Conservation (phyloP, 2,888 invertebrate species). For the Agrypnus murinus region DNA sequence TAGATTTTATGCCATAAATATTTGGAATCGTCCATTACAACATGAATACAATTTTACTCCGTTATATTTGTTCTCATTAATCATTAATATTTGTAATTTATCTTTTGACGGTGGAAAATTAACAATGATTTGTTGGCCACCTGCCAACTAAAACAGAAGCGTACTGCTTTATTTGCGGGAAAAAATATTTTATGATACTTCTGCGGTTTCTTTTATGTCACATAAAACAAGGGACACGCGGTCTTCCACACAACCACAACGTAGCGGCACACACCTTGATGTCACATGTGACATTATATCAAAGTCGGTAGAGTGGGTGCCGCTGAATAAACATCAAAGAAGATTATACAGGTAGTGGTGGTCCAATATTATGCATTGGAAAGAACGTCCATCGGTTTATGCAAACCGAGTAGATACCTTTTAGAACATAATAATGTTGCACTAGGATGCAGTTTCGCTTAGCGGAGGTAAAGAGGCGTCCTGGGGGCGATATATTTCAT, state of each 20-base stretch:
- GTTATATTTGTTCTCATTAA: constrained; percentile 32
- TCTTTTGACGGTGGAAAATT: constrained; percentile 29
- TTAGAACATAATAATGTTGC: constrained; percentile 20
- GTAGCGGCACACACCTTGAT: too few species aligned
- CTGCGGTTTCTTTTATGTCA: constrained; percentile 9
- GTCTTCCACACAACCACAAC: too few species aligned
- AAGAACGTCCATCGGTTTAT: too few species aligned
- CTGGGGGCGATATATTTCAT: constrained; percentile 24
- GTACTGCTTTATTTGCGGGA: neutral
- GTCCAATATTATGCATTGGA: too few species aligned
- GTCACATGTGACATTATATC: too few species aligned
- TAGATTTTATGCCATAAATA: constrained; percentile 4
- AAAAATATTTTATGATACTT: constrained; percentile 17
- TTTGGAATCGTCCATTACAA: constrained; percentile 5
- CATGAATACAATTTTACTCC: neutral
- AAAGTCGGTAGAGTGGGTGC: too few species aligned
- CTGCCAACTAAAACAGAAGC: constrained; percentile 19
- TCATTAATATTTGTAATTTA: constrained; percentile 39
- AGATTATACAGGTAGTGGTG: too few species aligned
- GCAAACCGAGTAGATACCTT: neutral
- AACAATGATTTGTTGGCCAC: constrained; percentile 32
- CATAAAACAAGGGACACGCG: constrained; percentile 9
- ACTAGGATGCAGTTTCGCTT: neutral
- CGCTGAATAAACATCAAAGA: too few species aligned
- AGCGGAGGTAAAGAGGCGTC: constrained; percentile 3